Percentiles rank a stretch among this genome's conserved stretches.
These are phyloP conservation scores for Muscina levida DNA, from an alignment of 2,888 invertebrate genomes.

Conservation along the genomic window DNA sequence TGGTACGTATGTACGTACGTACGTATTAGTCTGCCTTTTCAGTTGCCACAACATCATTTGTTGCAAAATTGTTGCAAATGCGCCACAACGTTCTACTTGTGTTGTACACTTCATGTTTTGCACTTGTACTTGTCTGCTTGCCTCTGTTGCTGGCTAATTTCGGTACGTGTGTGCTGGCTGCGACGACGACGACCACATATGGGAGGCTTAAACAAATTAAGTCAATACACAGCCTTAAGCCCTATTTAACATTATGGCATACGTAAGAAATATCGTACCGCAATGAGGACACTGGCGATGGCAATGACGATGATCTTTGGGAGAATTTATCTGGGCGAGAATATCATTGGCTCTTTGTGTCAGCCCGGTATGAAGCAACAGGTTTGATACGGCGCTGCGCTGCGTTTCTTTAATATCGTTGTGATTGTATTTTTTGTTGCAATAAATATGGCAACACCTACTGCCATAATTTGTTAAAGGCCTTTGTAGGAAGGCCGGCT, in stretches of 20 bases:
- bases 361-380: background rate
- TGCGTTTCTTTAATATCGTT: background rate
- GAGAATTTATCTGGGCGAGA: background rate
- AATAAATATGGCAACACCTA: conserved; percentile 62
- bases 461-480: conserved; percentile 36
- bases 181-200: no score
- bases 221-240: conserved; percentile 64
- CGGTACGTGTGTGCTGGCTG: no score
- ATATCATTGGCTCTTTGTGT: conserved; percentile 9
- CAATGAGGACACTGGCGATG: background rate
- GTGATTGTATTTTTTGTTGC: background rate
- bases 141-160: background rate
- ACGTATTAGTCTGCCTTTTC: no score
- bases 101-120: conserved; percentile 45
- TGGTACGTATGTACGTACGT: no score
- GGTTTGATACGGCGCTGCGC: background rate
- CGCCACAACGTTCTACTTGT: conserved; percentile 52
- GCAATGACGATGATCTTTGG: no score
- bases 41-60: background rate
- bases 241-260: conserved; percentile 48
- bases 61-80: conserved; percentile 44
- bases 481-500: background rate
- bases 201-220: conserved; percentile 55
- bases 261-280: background rate
- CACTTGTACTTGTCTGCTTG: conserved; percentile 6